Evolutionary conservation across 2,113 vertebrate genomes (phyloP), one percentile per base, ranked within the genome.

Genomic region (Gallinago media): DNA sequence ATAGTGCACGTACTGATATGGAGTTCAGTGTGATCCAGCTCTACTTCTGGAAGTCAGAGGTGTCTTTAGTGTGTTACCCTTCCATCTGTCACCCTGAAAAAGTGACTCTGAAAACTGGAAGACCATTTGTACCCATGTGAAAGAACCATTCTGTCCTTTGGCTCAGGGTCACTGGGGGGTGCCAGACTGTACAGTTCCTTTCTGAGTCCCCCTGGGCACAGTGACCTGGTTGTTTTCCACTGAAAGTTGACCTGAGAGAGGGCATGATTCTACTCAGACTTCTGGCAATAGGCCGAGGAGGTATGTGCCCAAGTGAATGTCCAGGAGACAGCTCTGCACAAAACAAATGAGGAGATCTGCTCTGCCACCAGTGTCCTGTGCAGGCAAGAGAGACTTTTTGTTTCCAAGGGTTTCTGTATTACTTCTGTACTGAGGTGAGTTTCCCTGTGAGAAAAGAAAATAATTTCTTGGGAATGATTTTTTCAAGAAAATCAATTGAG

Each of bases 401-500:
- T 66, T 85, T 68, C 52, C 2, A 2, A 68, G 34, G 8, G 3
- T 44, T 94, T 88, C 47, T 72, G 8, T 74, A 29, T 82, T 74
- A 52, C 31, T 84, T 85, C 52, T 72, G 7, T 63, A 22, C 22
- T 46, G 50, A 61, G 22, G 14, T 50, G 49, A 67, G 15, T 88
- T 89, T 67, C 34, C 26, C 62, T 67, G 8, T 36, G 34, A 78
- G 52, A 61, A 90, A 85, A 78, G 11, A 88, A 82, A 88, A 88
- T 85, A 74, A 81, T 85, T 85, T 85, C 34, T 65, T 49, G 65
- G 79, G 54, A 88, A 68, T 44, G 15, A 62, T 84, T 93, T 89
- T 95, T 52, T 76, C 79, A 72, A 61, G 79, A 94, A 94, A 96
- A 95, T 95, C 94, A 88, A 40, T 75, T 65, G 75, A 86, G 40